Percentiles rank a stretch among this genome's conserved stretches.
Evolutionary conservation across 37 sponge, comb jelly and placozoan genomes (phyloP).

Genomic region (Beroe forskalii): DNA sequence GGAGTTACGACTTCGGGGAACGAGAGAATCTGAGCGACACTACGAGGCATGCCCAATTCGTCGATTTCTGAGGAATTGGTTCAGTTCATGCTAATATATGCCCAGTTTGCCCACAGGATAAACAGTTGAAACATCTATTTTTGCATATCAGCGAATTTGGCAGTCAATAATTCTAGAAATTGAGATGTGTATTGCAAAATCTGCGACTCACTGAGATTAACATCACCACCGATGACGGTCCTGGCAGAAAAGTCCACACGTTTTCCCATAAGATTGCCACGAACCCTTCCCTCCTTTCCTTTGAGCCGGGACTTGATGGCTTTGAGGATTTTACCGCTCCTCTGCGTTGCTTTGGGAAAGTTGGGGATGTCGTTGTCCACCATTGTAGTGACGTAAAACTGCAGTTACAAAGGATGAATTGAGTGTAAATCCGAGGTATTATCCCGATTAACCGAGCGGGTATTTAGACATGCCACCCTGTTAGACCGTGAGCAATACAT

Average conservation of each 20-base stretch:
- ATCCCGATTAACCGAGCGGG: no score
- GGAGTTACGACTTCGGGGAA: slow-evolving; percentile 97
- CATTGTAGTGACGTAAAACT: slow-evolving; percentile 93
- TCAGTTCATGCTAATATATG: no score
- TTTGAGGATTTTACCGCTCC: slow-evolving; percentile 92
- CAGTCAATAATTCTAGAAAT: no score
- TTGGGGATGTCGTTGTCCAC: slow-evolving; percentile 97
- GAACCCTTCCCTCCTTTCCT: slow-evolving; percentile 95
- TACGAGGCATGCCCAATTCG: slow-evolving; percentile 93
- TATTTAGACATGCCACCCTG: no score
- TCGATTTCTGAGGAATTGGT: slow-evolving; percentile 79
- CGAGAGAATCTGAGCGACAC: slow-evolving; percentile 97
- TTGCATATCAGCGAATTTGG: no score
- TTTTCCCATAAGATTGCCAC: slow-evolving; percentile 99
- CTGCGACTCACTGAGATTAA: slow-evolving; percentile 77
- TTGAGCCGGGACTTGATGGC: slow-evolving; percentile 96
- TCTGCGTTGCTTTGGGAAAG: slow-evolving; percentile 92
- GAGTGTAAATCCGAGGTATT: not conserved
- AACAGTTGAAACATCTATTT: no score
- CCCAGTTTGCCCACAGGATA: no score
- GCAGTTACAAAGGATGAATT: not conserved
- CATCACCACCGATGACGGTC: slow-evolving; percentile 97
- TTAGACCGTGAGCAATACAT: no score
- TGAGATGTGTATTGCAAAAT: no score
- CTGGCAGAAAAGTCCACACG: slow-evolving; percentile 99